phyloP scores from a whole-genome alignment of 2,113 vertebrate species.

The Sinocyclocheilus rhinocerous region DNA sequence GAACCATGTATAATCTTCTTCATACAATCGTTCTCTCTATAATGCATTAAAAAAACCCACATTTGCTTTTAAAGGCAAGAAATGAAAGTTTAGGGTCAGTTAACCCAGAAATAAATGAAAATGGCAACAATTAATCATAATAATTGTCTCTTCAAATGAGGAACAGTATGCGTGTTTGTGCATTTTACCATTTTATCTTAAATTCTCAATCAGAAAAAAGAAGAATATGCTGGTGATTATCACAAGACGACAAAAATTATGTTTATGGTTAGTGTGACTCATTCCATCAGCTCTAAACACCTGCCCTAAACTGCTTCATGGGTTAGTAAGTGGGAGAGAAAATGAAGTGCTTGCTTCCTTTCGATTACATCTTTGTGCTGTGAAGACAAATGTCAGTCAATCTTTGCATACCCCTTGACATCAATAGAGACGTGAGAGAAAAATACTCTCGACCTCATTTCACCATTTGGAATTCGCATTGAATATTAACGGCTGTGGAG shows the following conservation, averaged over 20 bases:
- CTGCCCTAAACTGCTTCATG: slow-evolving; percentile 5
- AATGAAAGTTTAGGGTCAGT: not conserved
- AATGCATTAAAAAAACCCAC: not conserved
- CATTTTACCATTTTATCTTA: too few relatives aligned
- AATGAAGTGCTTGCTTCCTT: slow-evolving; percentile 20
- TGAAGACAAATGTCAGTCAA: slow-evolving; percentile 10
- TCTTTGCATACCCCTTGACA: slow-evolving; percentile 20
- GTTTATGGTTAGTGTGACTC: slow-evolving; percentile 23
- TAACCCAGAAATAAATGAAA: slow-evolving; percentile 23
- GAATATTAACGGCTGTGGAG: not conserved
- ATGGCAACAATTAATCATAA: slow-evolving; percentile 6
- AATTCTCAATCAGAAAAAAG: too few relatives aligned
- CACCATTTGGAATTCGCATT: slow-evolving; percentile 28
- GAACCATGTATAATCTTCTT: not conserved
- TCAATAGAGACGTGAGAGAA: slow-evolving; percentile 20
- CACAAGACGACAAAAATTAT: not conserved
- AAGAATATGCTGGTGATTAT: too few relatives aligned
- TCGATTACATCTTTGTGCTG: slow-evolving; percentile 21
- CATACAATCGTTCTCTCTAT: not conserved
- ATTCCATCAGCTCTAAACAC: slow-evolving; percentile 12
- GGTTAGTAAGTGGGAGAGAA: slow-evolving; percentile 11
- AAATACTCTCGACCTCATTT: slow-evolving; percentile 40
- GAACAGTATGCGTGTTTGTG: not conserved
- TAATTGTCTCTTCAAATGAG: not conserved
- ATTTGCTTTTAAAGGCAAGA: slow-evolving; percentile 6